Evolutionary conservation across 2,888 invertebrate genomes (phyloP), one percentile per base, ranked within the genome.

Genomic region (Drosophila paranaensis): DNA sequence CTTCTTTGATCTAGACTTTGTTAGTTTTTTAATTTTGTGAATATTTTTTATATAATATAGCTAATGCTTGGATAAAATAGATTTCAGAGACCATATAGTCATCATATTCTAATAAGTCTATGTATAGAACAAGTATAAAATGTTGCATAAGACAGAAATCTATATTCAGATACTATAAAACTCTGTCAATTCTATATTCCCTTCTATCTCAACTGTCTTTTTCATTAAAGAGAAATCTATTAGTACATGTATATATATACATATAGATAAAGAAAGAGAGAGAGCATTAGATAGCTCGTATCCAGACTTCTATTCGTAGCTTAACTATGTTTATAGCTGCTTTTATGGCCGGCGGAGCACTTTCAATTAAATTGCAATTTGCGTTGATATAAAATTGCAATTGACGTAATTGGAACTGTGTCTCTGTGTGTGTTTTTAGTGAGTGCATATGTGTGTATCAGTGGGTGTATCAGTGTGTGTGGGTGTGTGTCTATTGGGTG

Each of bases 291-390:
- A 43, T 43, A 6, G 6, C 45, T 50, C 4, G 16, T 16, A 45
- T 33, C 8, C 20, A 5, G 45, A 51, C 45, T 40, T 11, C 33
- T 53, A 33, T 57, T 50, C n/a, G 45, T 16, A 64, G 42, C 55
- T 61, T 37, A 55, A 55, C 46, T 58, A 20, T 43, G 46, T 58
- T 72, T 77, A 72, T 65, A n/a, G 43, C 57, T 48, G 39, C 37
- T 73, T 78, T 78, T 39, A 66, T 70, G 45, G 62, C 60, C 46
- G 42, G 35, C 40, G 46, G 16, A 51, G 70, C 61, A 45, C 79
- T 81, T 77, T 84, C 79, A 89, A 90, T 88, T 90, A 89, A 85
- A 81, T 77, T 78, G 73, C 77, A 85, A 88, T 89, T 90, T 81
- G 72, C 66, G 70, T 73, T 68, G 71, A 72, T 57, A 84, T 84